phyloP scores from a whole-genome alignment of 1,140 invertebrate species.

The Trichonephila clavipes region DNA sequence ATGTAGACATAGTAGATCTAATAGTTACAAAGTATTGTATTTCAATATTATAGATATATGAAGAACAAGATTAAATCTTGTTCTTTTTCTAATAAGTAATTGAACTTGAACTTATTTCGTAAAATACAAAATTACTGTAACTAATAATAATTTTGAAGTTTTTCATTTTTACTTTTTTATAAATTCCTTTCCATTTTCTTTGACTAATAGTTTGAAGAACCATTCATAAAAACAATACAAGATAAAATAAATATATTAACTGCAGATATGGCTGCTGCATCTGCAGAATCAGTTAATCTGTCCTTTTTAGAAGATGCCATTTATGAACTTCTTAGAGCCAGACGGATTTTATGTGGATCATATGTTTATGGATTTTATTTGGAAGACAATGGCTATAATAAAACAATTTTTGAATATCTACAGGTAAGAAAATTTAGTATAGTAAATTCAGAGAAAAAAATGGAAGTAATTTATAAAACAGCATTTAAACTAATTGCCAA shows the following conservation, averaged over 20 bases:
- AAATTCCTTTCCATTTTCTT: background rate
- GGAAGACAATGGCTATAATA: constrained; percentile 85
- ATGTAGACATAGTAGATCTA: too few species aligned
- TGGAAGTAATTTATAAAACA: background rate
- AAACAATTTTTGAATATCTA: constrained; percentile 88
- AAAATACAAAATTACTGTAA: too few species aligned
- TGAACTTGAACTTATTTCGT: too few species aligned
- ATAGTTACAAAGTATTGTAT: too few species aligned
- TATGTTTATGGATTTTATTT: constrained; percentile 87
- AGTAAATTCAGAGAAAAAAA: background rate
- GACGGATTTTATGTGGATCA: constrained; percentile 85
- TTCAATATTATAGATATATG: too few species aligned
- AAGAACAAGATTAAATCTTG: too few species aligned
- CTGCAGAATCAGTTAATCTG: constrained; percentile 78
- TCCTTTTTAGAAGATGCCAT: constrained; percentile 86
- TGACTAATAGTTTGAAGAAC: constrained; percentile 84
- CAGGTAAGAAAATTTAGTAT: constrained; percentile 82
- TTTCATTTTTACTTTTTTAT: background rate
- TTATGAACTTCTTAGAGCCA: constrained; percentile 85
- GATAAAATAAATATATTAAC: constrained; percentile 86
- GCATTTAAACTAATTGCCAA: background rate
- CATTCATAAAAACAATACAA: constrained; percentile 84
- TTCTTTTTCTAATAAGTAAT: too few species aligned
- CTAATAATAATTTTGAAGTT: too few species aligned
- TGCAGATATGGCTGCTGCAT: constrained; percentile 78